Evolutionary conservation across 1,140 invertebrate genomes (phyloP).

Genomic region (Bacillus rossius): DNA sequence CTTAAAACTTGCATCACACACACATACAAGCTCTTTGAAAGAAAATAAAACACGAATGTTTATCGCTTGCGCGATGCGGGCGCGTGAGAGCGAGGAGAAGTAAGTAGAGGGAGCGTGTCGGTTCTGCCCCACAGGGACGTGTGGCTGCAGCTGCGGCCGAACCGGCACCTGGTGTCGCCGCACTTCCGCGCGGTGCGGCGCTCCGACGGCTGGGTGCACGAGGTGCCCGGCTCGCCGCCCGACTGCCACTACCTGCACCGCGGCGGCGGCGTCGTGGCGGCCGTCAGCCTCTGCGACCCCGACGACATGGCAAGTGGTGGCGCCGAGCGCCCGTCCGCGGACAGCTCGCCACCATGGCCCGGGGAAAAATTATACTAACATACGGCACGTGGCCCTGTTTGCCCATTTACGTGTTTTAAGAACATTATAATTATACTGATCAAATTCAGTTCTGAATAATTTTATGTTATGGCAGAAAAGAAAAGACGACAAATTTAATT

Average conservation of each 20-base stretch:
- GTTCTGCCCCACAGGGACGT: constrained; percentile 14
- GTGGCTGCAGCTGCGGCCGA: constrained; percentile 36
- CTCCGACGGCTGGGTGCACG: constrained; percentile 25
- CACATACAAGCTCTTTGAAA: too few species aligned
- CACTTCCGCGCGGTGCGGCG: constrained; percentile 45
- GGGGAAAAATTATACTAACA: constrained; percentile 2
- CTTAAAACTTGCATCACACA: too few species aligned
- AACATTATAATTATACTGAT: neutral
- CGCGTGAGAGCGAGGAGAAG: too few species aligned
- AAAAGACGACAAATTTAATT: too few species aligned
- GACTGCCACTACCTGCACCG: constrained; percentile 48
- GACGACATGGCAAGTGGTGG: constrained; percentile 40
- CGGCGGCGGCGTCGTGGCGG: constrained; percentile 41
- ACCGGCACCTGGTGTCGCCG: constrained; percentile 42
- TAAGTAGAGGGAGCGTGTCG: too few species aligned
- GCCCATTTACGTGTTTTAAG: neutral
- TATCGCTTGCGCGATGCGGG: too few species aligned
- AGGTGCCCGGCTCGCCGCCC: constrained; percentile 28
- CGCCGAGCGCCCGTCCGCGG: constrained; percentile 6
- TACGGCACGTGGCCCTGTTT: neutral
- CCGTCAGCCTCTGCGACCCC: constrained; percentile 47
- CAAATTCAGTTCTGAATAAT: neutral
- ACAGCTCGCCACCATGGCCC: constrained; percentile 1
- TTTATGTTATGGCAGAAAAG: too few species aligned
- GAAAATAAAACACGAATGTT: too few species aligned